Evolutionary conservation across 1,140 invertebrate species (phyloP), one percentile per base, ranked within the genome.

Genomic region (Pseudomyrmex concolor): DNA sequence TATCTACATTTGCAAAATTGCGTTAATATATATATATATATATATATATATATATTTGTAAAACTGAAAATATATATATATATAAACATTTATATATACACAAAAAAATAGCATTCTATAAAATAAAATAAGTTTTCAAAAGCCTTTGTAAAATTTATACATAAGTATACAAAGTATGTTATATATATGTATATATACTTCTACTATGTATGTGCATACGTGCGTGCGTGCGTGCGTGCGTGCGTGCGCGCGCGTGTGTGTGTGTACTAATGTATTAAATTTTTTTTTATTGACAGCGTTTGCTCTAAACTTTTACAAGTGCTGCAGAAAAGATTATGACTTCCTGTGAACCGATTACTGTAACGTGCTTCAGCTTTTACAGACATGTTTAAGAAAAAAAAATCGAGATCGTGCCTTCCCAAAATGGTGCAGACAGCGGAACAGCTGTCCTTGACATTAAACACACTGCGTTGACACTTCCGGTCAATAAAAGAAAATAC

Each of bases 361-460:
- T 86, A 81, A 86, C 71, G 62, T 73, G 84, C 68, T 64, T 76
- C 76, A 63, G 64, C 34, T 64, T 43, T 73, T 83, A 25, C 54
- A 1, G 12, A 25, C 17, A 22, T 25, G 59, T 60, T 71, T 19
- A 43, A 67, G 15, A 48, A 54, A 72, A 19, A 83, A 59, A 73
- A 62, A 88, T 86, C 59, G 73, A 64, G 84, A 71, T 84, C 70
- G 76, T 64, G 59, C 50, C 45, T 54, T 22, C 15, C 12, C 25
- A 19, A 34, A 76, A n/a, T 51, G 54, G 55, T 22, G 70, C 51
- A 76, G 80, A 77, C 68, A 59, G 63, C 22, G 50, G 77, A 86
- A 83, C 87, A 88, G 87, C 87, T 88, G 87, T 77, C 86, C 86
- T 88, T 88, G 86, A 87, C 86, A 88, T 45, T 83, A 86, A 88